These are phyloP conservation scores for Listrodromus nycthemerus DNA, from an alignment of 2,888 invertebrate species.

Conservation along the genomic window DNA sequence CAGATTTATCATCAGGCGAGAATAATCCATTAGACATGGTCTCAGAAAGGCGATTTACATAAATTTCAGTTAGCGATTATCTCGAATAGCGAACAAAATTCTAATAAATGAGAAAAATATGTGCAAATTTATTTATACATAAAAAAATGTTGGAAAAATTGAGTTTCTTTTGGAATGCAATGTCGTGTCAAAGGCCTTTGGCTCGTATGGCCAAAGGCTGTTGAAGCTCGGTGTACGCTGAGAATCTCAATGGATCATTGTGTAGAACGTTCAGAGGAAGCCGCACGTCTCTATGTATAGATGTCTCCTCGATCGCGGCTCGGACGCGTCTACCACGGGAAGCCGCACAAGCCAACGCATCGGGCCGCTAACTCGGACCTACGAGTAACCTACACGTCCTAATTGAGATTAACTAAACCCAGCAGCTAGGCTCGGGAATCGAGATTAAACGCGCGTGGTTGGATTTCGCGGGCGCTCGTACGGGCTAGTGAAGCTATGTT, in stretches of 20 bases:
- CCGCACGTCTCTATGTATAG: constrained; percentile 23
- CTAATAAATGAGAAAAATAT: no score
- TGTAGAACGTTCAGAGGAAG: constrained; percentile 24
- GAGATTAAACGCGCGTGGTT: constrained; percentile 26
- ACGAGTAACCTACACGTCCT: constrained; percentile 17
- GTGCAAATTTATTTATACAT: no score
- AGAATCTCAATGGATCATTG: constrained; percentile 48
- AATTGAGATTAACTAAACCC: constrained; percentile 44
- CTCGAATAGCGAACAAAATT: no score
- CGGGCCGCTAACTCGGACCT: constrained; percentile 14
- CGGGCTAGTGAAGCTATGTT: background rate
- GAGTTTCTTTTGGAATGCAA: background rate
- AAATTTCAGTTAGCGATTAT: no score
- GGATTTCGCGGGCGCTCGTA: constrained; percentile 1
- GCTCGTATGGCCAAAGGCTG: background rate
- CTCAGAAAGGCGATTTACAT: no score
- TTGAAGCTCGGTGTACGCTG: background rate
- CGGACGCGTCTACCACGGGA: constrained; percentile 34
- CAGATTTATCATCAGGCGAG: no score
- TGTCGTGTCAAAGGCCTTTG: background rate
- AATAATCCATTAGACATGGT: no score
- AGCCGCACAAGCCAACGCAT: constrained; percentile 40
- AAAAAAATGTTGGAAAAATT: no score
- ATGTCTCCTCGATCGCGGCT: constrained; percentile 35
- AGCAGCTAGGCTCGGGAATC: constrained; percentile 10